Conservation (phyloP, 2,113 vertebrate species). For the Spizaetus ornatus region DNA sequence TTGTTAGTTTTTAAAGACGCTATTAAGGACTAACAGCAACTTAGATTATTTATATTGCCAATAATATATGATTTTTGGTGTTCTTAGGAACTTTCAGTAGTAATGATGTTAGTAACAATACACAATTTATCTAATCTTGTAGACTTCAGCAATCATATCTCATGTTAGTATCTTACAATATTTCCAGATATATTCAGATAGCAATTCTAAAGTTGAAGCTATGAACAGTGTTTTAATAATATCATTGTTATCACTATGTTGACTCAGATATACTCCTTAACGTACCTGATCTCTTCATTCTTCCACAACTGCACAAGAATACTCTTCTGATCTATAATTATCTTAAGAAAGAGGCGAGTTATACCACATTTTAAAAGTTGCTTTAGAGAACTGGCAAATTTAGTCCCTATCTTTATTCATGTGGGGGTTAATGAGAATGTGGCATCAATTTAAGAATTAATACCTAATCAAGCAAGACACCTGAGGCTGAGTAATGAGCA, state of each 20-base stretch:
- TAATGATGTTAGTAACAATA: not conserved
- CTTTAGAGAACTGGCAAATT: not conserved
- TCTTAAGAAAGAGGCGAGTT: not conserved
- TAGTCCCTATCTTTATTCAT: not conserved
- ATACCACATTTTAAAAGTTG: not conserved
- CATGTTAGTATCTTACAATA: not conserved
- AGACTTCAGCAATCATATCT: not conserved
- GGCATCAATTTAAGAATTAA: slow-evolving; percentile 48
- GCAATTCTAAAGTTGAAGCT: not conserved
- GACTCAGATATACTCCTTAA: not conserved
- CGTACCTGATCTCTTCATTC: not conserved
- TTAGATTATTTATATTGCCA: not conserved
- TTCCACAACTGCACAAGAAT: not conserved
- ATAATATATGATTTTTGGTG: not conserved
- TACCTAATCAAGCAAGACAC: slow-evolving; percentile 49
- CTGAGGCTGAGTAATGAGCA: slow-evolving; percentile 38
- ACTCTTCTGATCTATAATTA: not conserved
- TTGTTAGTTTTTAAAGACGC: not conserved
- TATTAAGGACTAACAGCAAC: not conserved
- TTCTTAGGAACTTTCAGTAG: not conserved
- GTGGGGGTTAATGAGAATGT: slow-evolving; percentile 26
- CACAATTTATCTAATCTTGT: not conserved
- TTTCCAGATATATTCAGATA: not conserved
- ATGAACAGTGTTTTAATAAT: not conserved
- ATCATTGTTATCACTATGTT: not conserved